Evolutionary conservation across 1,140 invertebrate species (phyloP).

Genomic region (Pantala flavescens): DNA sequence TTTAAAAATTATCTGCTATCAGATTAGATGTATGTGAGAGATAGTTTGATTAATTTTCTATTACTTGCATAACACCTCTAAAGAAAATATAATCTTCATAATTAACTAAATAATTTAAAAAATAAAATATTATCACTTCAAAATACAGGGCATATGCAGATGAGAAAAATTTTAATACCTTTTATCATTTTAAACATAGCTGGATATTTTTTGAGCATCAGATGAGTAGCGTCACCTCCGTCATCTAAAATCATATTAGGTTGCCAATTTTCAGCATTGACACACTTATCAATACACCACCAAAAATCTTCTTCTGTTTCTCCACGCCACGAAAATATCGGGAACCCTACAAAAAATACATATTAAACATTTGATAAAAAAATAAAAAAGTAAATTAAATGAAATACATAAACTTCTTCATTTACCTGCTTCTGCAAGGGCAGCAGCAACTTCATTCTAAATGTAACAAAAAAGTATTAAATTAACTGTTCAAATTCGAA

Average conservation of each 20-base stretch:
- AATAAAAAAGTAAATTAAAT: conserved; percentile 10
- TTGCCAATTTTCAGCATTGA: conserved; percentile 86
- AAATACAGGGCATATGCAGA: too few relatives aligned
- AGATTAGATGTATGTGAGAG: too few relatives aligned
- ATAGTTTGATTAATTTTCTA: too few relatives aligned
- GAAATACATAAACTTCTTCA: conserved; percentile 14
- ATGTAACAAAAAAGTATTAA: conserved; percentile 18
- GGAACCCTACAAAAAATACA: conserved; percentile 44
- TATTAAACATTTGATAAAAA: not conserved
- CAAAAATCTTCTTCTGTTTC: conserved; percentile 97
- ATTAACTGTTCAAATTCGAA: too few relatives aligned
- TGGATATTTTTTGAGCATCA: conserved; percentile 95
- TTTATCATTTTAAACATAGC: conserved; percentile 92
- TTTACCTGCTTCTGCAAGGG: conserved; percentile 72
- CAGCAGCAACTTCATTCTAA: conserved; percentile 94
- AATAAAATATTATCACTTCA: too few relatives aligned
- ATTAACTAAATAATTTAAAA: too few relatives aligned
- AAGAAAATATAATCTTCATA: too few relatives aligned
- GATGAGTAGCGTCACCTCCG: conserved; percentile 92
- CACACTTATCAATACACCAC: conserved; percentile 96
- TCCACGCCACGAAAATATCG: conserved; percentile 91
- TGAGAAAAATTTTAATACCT: too few relatives aligned
- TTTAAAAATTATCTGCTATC: too few relatives aligned
- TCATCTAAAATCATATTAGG: conserved; percentile 99
- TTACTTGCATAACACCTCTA: too few relatives aligned